A percentile compares a stretch with the other conserved stretches of the same genome.
phyloP scores from a whole-genome alignment of 1,140 invertebrate species.

The Wiebesia pumilae region DNA sequence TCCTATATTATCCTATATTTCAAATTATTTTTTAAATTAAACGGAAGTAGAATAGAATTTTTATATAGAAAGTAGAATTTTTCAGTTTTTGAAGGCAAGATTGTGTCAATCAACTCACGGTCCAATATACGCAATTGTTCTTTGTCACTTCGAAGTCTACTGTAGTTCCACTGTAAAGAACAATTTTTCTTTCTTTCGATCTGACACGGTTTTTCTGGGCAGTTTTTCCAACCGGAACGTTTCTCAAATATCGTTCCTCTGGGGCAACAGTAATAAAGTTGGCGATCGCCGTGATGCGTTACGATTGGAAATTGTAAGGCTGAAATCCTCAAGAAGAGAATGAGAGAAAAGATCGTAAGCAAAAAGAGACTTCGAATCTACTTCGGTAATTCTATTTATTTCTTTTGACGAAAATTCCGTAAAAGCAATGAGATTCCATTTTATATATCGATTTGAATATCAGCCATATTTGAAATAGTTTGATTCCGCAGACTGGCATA shows the following conservation, averaged over 20 bases:
- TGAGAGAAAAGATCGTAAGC: not conserved
- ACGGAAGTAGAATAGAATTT: too few species aligned
- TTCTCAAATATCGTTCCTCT: constrained; percentile 13
- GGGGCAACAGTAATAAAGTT: constrained; percentile 6
- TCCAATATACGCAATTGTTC: not conserved
- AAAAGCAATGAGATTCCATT: too few species aligned
- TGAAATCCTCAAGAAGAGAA: not conserved
- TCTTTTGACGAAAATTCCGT: not conserved
- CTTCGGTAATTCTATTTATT: not conserved
- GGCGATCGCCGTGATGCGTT: not conserved
- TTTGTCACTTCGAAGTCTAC: not conserved
- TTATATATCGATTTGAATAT: too few species aligned
- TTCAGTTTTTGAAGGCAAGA: not conserved
- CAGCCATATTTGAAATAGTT: too few species aligned
- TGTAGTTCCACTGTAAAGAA: not conserved
- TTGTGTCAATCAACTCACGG: not conserved
- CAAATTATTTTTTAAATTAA: too few species aligned
- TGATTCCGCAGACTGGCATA: too few species aligned
- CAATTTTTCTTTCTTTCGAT: not conserved
- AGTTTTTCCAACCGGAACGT: not conserved
- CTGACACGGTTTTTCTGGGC: not conserved
- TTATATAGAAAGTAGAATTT: too few species aligned
- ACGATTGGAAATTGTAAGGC: not conserved
- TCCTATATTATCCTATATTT: too few species aligned
- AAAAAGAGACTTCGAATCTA: not conserved